Percentiles rank a stretch among this genome's conserved stretches.
phyloP scores from a whole-genome alignment of 2,888 invertebrate genomes.

The Ornithoptera priamus region DNA sequence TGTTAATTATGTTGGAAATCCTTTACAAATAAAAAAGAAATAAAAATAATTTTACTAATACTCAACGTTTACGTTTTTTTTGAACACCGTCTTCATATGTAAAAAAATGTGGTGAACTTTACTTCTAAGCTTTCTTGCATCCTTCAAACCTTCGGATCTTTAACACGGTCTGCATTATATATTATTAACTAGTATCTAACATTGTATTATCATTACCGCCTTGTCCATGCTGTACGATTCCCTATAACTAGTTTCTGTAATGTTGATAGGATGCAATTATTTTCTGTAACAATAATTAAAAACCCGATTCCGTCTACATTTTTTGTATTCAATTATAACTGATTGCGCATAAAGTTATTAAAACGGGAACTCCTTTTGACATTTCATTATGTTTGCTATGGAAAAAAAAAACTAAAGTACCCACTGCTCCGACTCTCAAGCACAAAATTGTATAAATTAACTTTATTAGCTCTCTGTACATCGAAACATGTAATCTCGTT shows the following conservation, averaged over 20 bases:
- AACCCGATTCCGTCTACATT: conserved; percentile 11
- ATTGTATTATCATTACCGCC: not conserved
- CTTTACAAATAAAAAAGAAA: too few relatives aligned
- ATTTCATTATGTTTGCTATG: conserved; percentile 13
- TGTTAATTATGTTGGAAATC: too few relatives aligned
- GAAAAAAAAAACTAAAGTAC: conserved; percentile 19
- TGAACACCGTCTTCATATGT: too few relatives aligned
- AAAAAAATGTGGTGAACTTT: too few relatives aligned
- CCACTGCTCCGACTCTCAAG: conserved; percentile 9
- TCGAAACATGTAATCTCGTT: conserved; percentile 22
- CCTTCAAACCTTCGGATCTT: too few relatives aligned
- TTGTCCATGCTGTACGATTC: not conserved
- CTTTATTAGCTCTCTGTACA: conserved; percentile 23
- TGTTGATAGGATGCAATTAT: not conserved
- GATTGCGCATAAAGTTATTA: conserved; percentile 22
- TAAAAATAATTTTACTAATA: too few relatives aligned
- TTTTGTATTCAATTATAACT: conserved; percentile 21
- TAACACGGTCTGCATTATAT: too few relatives aligned
- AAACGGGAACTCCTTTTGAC: conserved; percentile 18
- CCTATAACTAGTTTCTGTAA: conserved; percentile 3
- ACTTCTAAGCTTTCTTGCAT: too few relatives aligned
- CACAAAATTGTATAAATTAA: conserved; percentile 30
- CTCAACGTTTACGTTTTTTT: too few relatives aligned
- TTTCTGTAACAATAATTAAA: conserved; percentile 13
- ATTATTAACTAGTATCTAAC: too few relatives aligned